Conservation (phyloP, 2,888 invertebrate genomes). For the Galerucella nymphaeae region DNA sequence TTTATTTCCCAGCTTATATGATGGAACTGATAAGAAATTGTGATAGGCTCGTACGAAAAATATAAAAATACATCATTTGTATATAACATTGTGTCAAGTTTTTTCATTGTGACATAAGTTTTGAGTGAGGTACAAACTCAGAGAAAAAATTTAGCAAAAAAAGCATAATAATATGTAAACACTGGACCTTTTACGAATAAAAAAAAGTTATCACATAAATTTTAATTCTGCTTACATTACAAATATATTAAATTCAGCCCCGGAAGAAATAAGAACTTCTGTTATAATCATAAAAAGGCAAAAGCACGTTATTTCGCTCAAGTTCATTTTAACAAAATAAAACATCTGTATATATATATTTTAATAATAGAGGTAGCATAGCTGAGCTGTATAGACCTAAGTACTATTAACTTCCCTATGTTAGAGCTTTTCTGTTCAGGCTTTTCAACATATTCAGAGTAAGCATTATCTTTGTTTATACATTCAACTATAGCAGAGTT, state of each 20-base stretch:
- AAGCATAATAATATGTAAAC: not conserved
- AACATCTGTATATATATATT: conserved; percentile 16
- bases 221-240: not conserved
- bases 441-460: not conserved
- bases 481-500: not conserved
- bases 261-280: not conserved
- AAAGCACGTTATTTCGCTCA: conserved; percentile 2
- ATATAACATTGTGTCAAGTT: too few species aligned
- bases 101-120: too few species aligned
- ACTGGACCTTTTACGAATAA: not conserved
- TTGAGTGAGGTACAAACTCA: too few species aligned
- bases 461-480: not conserved
- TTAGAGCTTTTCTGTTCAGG: conserved; percentile 2
- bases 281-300: not conserved
- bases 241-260: not conserved
- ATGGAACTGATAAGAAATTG: conserved; percentile 4
- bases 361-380: not conserved
- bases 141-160: too few species aligned
- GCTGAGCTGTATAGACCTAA: not conserved
- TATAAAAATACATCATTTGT: not conserved
- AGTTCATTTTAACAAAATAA: not conserved
- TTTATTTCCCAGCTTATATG: not conserved
- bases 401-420: conserved; percentile 3
- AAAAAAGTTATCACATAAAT: not conserved
- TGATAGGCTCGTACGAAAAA: not conserved